Base-by-base conservation (phyloP, 2,888 invertebrate genomes). In the Eurois occulta region DNA sequence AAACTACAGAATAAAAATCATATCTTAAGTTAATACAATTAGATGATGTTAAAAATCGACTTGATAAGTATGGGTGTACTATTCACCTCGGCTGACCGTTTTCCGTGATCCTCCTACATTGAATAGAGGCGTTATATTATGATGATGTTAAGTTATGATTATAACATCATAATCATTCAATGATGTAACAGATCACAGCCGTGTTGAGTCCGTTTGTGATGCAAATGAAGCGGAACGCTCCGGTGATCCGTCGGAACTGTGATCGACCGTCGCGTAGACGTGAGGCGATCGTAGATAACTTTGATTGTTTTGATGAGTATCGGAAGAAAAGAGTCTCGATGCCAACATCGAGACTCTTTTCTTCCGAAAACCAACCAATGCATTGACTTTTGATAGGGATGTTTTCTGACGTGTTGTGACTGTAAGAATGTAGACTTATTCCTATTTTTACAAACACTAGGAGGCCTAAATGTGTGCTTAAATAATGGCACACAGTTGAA, bases 191-290 rank as follows among this genome's bases (percentile, higher is more conserved):
- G 78, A 92, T 92, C 90, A 91, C 90, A 90, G 91, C 86, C 83
- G 87, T 83, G 89, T 87, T 90, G 83, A 77, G 86, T 89, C 86
- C 82, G 80, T 91, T 89, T 87, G 90, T 91, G 85, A 93, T 94
- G 93, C 86, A 92, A 94, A 94, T 93, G 92, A 92, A 87, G 86
- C 88, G 89, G 86, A 90, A 88, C 89, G 87, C 85, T 82, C 76
- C 82, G 83, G 88, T 79, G 66, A 66, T 41, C 65, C 58, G 48
- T 11, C n/a, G 71, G 32, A 28, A n/a, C 66, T 78, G 72, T 85
- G 85, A 81, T 81, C 76, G 82, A 68, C 72, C 60, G 75, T 32
- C 52, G 16, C 28, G 62, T 8, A 35, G 60, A 67, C 38, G 77
- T 74, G 71, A 74, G 64, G 67, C 48, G 80, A 76, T 76, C 66